Base-by-base conservation (phyloP, 2,888 invertebrate genomes). In the Scaptodrosophila latifasciaeformis region DNA sequence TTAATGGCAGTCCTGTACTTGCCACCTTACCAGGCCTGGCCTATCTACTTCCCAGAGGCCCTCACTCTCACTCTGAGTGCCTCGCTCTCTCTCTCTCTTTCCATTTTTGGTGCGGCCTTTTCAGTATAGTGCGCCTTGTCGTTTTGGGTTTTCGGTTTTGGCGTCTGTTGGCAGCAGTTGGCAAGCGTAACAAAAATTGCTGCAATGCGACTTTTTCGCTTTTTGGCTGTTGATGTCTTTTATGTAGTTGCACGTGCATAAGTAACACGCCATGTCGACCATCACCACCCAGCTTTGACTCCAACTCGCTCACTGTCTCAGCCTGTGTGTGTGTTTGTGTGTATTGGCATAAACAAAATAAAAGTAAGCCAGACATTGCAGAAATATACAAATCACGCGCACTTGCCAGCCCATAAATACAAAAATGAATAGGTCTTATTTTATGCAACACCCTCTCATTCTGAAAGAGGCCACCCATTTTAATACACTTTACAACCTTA, bases 181-280 rank as follows among this genome's bases (percentile, higher is more conserved):
- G 75, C 79, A 76, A 79, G 79, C 79, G 77, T 76, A 76, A 72
- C 74, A 65, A 58, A 70, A 79, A 70, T 70, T 63, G 80, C 75
- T 76, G 75, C 75, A 76, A 79, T 76, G 75, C 75, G 75, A 76
- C 75, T 76, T 79, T 78, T 76, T 79, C 67, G 65, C 52, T 42
- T 57, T 66, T 65, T 56, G 58, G 59, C 62, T 65, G 67, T 56
- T 64, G 59, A 61, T 65, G 64, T 78, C 62, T 54, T 58, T 54
- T 60, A 53, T 65, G 56, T 54, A 35, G 48, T 51, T 61, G 68
- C 70, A 74, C 70, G 78, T 77, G 75, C 59, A 58, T 40, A 21
- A 24, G 24, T 21, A n/a, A 19, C 45, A 31, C 15, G 29, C 19
- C 15, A 19, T 5, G 31, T 3, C 31, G 31, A 31, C 31, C 2